phyloP scores from a whole-genome alignment of 2,888 invertebrate species.

The Phaedon cochleariae region DNA sequence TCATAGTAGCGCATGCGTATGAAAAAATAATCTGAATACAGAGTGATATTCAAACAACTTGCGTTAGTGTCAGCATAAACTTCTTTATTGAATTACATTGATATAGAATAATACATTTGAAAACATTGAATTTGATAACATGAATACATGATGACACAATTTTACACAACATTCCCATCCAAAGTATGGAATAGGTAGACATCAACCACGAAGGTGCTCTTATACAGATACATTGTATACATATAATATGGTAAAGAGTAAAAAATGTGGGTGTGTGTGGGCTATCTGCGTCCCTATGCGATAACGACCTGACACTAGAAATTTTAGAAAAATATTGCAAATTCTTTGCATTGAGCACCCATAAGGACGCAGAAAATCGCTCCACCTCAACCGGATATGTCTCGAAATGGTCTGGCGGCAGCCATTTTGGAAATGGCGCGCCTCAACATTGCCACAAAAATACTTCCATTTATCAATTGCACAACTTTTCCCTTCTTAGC shows the following conservation, averaged over 20 bases:
- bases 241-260: conserved; percentile 57
- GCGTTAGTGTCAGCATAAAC: conserved; percentile 52
- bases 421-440: conserved; percentile 48
- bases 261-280: conserved; percentile 57
- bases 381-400: conserved; percentile 60
- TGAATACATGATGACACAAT: conserved; percentile 56
- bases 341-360: conserved; percentile 50
- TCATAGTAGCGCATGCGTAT: too few relatives aligned
- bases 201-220: conserved; percentile 42
- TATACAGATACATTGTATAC: conserved; percentile 46
- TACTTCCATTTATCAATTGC: conserved; percentile 56
- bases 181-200: conserved; percentile 44
- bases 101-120: conserved; percentile 60
- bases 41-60: conserved; percentile 19
- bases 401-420: conserved; percentile 62
- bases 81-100: conserved; percentile 58
- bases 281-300: conserved; percentile 59
- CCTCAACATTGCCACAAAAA: conserved; percentile 58
- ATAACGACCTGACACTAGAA: conserved; percentile 62
- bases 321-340: conserved; percentile 59
- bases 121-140: conserved; percentile 58
- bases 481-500: conserved; percentile 29
- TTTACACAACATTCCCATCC: conserved; percentile 59
- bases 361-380: conserved; percentile 59
- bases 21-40: too few relatives aligned